Base-by-base conservation (phyloP, 2,888 invertebrate genomes). In the Limnephilus auricula region DNA sequence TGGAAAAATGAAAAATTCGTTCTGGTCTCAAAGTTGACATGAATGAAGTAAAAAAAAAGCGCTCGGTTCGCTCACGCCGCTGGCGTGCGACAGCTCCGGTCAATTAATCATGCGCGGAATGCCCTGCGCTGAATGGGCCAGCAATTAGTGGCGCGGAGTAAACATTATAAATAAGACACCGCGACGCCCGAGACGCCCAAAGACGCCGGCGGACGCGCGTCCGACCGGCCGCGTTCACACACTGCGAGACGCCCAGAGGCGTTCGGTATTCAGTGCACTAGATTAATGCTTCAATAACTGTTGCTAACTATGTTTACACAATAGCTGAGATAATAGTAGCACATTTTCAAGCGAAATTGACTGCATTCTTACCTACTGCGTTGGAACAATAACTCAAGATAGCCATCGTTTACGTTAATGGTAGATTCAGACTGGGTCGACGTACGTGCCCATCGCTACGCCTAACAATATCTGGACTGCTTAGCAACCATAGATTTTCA, bases 61-160 rank as follows among this genome's bases (percentile, higher is more conserved):
- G 2, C 85, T 50, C 65, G 50, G 89, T 85, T 80, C 86, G 82
- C 31, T 90, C 89, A 89, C 91, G 89, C 89, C 90, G 91, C 87
- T 84, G 92, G 90, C 84, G 45, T 32, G 85, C 88, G 91, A 88
- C 91, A 92, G 92, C 89, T 79, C 79, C 84, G 85, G 84, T 79
- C 80, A 40, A 93, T 93, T 91, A 90, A 93, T 93, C 92, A 93
- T 93, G 83, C 50, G 40, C 40, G 92, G 90, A 92, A 92, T 92
- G 92, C 91, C 91, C 92, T 90, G 90, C 90, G 82, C 89, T 90
- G 92, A 93, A 93, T 92, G 91, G 91, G 91, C 90, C 90, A 84
- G 92, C 92, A 93, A 93, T 93, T 93, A 93, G 92, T 90, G 92
- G 50, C 79, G 89, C 79, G 90, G 89, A 90, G 92, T 92, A 92